A percentile compares a stretch with the other conserved stretches of the same genome.
These are phyloP conservation scores for Tichodroma muraria DNA, from an alignment of 2,113 vertebrate genomes.

Conservation along the genomic window DNA sequence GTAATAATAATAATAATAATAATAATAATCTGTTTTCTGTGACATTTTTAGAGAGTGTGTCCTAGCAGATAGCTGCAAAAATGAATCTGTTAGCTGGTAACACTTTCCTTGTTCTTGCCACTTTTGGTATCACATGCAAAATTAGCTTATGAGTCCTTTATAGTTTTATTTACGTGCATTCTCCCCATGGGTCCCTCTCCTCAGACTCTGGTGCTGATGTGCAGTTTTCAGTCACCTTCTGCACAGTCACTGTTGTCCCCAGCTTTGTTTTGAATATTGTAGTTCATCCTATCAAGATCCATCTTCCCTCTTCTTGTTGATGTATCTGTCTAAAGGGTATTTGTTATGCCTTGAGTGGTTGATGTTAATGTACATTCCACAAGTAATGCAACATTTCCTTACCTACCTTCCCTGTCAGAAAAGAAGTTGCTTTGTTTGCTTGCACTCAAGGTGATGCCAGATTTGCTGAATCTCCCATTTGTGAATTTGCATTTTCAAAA, in stretches of 20 bases:
- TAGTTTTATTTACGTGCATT: not conserved
- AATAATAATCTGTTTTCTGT: not conserved
- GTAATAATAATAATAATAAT: too few relatives aligned
- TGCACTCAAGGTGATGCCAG: not conserved
- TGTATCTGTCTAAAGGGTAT: not conserved
- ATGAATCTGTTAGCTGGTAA: not conserved
- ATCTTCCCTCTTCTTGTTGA: not conserved
- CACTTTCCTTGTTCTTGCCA: not conserved
- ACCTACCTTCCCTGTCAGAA: not conserved
- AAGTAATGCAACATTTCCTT: not conserved
- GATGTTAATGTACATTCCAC: not conserved
- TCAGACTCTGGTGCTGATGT: not conserved
- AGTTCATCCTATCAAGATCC: not conserved
- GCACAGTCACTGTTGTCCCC: not conserved
- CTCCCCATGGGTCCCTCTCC: not conserved
- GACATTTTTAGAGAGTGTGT: not conserved
- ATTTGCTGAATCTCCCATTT: not conserved
- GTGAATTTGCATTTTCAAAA: not conserved
- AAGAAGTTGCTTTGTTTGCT: not conserved
- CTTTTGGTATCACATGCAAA: not conserved
- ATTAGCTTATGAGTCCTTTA: not conserved
- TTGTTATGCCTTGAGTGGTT: not conserved
- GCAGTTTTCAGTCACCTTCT: not conserved
- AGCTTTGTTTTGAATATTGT: not conserved
- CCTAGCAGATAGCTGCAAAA: not conserved